A percentile compares a stretch with the other conserved stretches of the same genome.
Conservation (phyloP, 2,888 invertebrate genomes). For the Pyrgus malvae region DNA sequence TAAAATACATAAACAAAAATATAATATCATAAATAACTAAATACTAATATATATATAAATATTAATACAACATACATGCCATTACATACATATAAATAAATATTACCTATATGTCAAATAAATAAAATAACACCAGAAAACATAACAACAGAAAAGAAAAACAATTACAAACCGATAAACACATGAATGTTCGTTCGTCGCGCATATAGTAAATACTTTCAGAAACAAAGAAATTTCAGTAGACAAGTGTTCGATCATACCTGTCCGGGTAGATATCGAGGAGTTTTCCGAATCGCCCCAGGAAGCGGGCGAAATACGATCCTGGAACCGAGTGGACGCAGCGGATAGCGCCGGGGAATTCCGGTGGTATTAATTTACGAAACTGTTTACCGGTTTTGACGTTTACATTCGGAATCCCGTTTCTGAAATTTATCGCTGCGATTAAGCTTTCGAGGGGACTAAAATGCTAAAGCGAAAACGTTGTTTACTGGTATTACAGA, state of each 20-base stretch:
- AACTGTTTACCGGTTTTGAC: conserved; percentile 28
- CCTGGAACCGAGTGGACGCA: conserved; percentile 35
- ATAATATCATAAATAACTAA: no score
- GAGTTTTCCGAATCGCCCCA: conserved; percentile 27
- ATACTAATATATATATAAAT: no score
- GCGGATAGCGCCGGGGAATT: conserved; percentile 33
- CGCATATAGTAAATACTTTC: neutral
- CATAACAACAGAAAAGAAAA: no score
- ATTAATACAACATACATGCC: no score
- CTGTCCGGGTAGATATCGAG: conserved; percentile 17
- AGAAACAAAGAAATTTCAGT: neutral
- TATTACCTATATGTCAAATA: no score
- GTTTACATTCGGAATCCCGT: conserved; percentile 25
- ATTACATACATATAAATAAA: no score
- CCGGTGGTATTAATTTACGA: conserved; percentile 35
- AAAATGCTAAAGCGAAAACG: neutral
- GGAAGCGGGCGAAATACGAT: conserved; percentile 53
- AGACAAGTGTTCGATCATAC: no score
- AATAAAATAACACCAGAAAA: no score
- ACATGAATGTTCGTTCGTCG: no score
- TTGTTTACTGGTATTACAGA: neutral
- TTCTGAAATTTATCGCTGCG: conserved; percentile 20
- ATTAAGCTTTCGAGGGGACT: conserved; percentile 15
- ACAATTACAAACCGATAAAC: no score
- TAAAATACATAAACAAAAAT: no score